phyloP scores from a whole-genome alignment of 2,113 vertebrate species.

The Scomber scombrus region DNA sequence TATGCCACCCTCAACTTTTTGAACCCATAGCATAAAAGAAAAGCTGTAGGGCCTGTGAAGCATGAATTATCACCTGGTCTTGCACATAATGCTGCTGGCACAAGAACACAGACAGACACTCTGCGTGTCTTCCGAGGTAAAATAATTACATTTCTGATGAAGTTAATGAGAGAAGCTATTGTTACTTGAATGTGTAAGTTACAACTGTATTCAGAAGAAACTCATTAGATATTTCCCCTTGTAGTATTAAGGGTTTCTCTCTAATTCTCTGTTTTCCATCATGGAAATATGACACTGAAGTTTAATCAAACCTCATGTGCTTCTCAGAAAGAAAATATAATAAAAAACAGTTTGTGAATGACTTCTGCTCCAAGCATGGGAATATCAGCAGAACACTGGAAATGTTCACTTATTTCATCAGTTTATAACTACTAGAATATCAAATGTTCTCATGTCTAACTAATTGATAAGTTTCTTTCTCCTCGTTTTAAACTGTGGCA shows the following conservation, averaged over 20 bases:
- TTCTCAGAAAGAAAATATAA: constrained; percentile 14
- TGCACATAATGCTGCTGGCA: constrained; percentile 65
- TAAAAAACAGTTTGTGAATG: constrained; percentile 9
- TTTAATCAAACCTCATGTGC: constrained; percentile 47
- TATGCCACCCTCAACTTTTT: constrained; percentile 75
- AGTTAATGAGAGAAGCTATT: constrained; percentile 43
- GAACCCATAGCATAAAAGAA: constrained; percentile 77
- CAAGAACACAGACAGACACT: constrained; percentile 40
- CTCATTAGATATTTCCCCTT: constrained; percentile 42
- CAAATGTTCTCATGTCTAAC: neutral
- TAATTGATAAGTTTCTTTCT: constrained; percentile 15
- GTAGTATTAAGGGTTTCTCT: neutral
- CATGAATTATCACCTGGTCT: constrained; percentile 78
- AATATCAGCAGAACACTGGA: neutral
- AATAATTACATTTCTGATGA: constrained; percentile 58
- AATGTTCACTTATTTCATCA: neutral
- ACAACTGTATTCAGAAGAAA: constrained; percentile 25
- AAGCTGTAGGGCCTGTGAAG: constrained; percentile 71
- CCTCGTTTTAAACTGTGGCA: neutral
- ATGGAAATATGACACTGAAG: constrained; percentile 23
- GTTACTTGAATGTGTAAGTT: constrained; percentile 35
- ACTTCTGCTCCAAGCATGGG: neutral
- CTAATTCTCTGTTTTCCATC: constrained; percentile 16
- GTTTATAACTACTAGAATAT: constrained; percentile 35
- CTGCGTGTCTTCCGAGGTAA: constrained; percentile 31